phyloP scores from a whole-genome alignment of 2,888 invertebrate species.

The Bembecia ichneumoniformis region DNA sequence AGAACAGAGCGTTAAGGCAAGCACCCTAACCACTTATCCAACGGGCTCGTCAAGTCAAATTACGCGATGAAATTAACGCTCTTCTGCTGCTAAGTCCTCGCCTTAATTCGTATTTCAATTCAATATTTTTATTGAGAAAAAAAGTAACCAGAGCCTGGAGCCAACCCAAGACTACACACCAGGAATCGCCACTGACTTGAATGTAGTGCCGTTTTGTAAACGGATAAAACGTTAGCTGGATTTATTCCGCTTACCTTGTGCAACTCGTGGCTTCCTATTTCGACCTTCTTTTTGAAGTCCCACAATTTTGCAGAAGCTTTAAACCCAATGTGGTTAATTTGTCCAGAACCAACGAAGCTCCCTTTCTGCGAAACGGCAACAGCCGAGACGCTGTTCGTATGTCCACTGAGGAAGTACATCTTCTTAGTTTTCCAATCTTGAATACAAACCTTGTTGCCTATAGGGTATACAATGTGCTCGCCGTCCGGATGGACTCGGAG shows the following conservation, averaged over 20 bases:
- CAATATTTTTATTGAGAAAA: no score
- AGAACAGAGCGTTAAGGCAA: no score
- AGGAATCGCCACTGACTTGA: no score
- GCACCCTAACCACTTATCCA: no score
- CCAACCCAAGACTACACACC: no score
- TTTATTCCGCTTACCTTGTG: constrained; percentile 76
- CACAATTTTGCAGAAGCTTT: constrained; percentile 89
- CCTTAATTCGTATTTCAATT: no score
- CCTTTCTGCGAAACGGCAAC: constrained; percentile 82
- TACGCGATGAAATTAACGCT: no score
- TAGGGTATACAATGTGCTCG: constrained; percentile 79
- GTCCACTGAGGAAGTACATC: constrained; percentile 84
- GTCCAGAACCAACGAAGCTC: constrained; percentile 88
- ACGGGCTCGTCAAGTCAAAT: no score
- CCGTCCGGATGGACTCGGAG: constrained; percentile 81
- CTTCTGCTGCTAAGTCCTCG: no score
- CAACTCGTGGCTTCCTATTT: constrained; percentile 80
- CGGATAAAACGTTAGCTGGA: not conserved
- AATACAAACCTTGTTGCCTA: constrained; percentile 84
- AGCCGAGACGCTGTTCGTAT: constrained; percentile 84
- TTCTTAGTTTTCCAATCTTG: constrained; percentile 78
- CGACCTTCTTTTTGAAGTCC: constrained; percentile 79
- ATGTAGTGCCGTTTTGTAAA: no score
- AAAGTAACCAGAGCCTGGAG: no score
- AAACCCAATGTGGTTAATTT: constrained; percentile 92